Conservation (phyloP, 2,113 vertebrate species). For the Lophura nycthemera region DNA sequence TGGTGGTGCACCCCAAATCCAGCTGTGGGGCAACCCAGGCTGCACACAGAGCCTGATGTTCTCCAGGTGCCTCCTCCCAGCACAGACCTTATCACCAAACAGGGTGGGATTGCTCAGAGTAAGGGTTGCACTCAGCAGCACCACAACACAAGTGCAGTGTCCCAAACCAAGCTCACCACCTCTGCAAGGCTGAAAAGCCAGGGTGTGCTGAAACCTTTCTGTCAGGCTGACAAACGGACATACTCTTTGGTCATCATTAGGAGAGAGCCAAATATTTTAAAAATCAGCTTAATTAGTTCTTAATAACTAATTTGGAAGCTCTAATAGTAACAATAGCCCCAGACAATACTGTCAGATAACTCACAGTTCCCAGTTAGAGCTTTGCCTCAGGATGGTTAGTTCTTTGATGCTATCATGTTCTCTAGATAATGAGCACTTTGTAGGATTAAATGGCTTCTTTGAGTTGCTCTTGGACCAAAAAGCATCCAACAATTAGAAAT, state of each 20-base stretch:
- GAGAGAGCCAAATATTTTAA: not conserved
- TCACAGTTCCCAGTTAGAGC: not conserved
- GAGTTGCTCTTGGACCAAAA: slow-evolving; percentile 55
- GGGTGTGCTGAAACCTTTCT: not conserved
- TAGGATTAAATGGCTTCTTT: slow-evolving; percentile 59
- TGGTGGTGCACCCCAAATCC: not conserved
- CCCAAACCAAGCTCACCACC: not conserved
- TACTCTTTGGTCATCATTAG: not conserved
- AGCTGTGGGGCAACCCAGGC: not conserved
- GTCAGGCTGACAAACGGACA: not conserved
- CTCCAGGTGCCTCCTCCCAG: not conserved
- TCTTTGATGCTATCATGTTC: slow-evolving; percentile 68
- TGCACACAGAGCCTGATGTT: not conserved
- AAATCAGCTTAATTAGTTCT: slow-evolving; percentile 35
- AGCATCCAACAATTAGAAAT: slow-evolving; percentile 33
- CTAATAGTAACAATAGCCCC: slow-evolving; percentile 30
- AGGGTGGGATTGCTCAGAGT: not conserved
- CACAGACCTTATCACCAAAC: not conserved
- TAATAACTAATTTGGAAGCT: slow-evolving; percentile 52
- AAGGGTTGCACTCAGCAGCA: not conserved
- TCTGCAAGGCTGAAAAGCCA: not conserved
- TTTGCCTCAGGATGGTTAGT: slow-evolving; percentile 51
- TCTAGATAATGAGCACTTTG: slow-evolving; percentile 62
- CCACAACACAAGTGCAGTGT: not conserved
- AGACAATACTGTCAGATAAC: slow-evolving; percentile 30